phyloP scores from a whole-genome alignment of 2,797 vertebrate genomes.

The Brachymystax lenok region DNA sequence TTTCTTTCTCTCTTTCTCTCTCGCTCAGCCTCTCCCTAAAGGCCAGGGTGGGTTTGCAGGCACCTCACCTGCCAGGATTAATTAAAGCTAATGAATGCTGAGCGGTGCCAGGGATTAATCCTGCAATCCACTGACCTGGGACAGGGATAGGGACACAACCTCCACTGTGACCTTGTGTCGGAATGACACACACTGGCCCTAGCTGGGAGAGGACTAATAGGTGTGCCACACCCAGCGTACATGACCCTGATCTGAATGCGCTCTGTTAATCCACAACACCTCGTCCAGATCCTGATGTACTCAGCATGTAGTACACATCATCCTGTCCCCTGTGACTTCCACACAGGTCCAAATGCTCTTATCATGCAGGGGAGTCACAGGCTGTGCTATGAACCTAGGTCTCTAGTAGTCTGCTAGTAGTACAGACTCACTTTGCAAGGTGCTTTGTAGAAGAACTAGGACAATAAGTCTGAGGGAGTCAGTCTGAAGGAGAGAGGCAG shows the following conservation, averaged over 20 bases:
- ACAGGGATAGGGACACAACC: conserved; percentile 52
- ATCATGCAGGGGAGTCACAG: background rate
- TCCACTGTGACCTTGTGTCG: conserved; percentile 70
- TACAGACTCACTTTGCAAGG: conserved; percentile 16
- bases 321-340: conserved; percentile 51
- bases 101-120: conserved; percentile 64
- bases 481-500: background rate
- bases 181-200: conserved; percentile 56
- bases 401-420: conserved; percentile 17
- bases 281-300: conserved; percentile 49
- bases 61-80: conserved; percentile 66
- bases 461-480: background rate
- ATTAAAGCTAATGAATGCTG: conserved; percentile 64
- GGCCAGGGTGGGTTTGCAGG: conserved; percentile 46
- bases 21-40: conserved; percentile 32
- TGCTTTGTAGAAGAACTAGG: conserved; percentile 19
- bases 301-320: conserved; percentile 59
- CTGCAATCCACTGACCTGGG: conserved; percentile 42
- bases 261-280: conserved; percentile 53
- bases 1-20: background rate
- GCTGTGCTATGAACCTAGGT: background rate
- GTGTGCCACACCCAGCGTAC: conserved; percentile 42
- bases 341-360: conserved; percentile 32
- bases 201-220: conserved; percentile 53
- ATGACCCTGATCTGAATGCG: conserved; percentile 36